A percentile compares a stretch with the other conserved stretches of the same genome.
These are phyloP conservation scores for Anomalospiza imberbis DNA, from an alignment of 2,797 vertebrate genomes.

Conservation along the genomic window DNA sequence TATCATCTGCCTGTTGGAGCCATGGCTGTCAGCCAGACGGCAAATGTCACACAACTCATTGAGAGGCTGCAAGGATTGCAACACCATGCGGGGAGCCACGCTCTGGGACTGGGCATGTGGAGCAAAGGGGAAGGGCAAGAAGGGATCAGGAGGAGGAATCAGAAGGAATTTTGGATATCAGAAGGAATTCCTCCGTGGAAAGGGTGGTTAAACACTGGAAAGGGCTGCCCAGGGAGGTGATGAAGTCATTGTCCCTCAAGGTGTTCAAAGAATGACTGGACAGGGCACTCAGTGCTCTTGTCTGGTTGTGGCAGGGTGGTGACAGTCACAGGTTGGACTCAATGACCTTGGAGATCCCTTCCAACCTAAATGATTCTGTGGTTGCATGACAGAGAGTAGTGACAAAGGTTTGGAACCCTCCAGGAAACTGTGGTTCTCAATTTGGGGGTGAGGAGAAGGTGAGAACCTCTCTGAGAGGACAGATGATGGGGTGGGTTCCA, in stretches of 20 bases:
- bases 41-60: conserved; percentile 1
- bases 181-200: neutral
- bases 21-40: neutral
- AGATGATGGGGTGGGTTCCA: neutral
- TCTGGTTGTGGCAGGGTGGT: neutral
- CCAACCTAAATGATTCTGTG: neutral
- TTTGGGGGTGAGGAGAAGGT: neutral
- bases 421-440: neutral
- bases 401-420: neutral
- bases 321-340: neutral
- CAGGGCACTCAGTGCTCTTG: neutral
- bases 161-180: neutral
- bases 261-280: neutral
- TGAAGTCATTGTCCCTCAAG: neutral
- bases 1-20: neutral
- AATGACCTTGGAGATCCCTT: neutral
- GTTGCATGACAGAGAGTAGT: neutral
- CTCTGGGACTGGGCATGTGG: neutral
- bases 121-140: neutral
- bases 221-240: neutral
- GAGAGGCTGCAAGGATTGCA: neutral
- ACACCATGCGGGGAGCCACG: neutral
- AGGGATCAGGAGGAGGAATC: neutral
- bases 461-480: neutral
- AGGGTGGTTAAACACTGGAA: neutral